Evolutionary conservation across 2,113 vertebrate species (phyloP).

Genomic region (Tretioscincus oriximinensis): DNA sequence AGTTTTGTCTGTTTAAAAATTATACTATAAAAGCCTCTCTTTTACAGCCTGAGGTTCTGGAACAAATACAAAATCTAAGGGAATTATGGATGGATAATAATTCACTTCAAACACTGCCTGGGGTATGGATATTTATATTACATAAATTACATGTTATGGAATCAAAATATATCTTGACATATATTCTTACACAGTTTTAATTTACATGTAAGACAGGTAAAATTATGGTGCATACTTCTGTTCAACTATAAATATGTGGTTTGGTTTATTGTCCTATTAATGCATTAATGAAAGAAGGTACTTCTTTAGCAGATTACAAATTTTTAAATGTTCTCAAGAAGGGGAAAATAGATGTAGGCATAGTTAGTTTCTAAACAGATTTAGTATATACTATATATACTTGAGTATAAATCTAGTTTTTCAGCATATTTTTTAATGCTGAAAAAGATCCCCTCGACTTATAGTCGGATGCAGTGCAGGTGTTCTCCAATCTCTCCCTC

Average conservation of each 20-base stretch:
- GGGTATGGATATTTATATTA: conserved; percentile 82
- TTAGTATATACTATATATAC: no score
- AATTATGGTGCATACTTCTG: not conserved
- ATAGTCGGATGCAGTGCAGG: no score
- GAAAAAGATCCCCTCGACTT: no score
- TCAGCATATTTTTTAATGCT: no score
- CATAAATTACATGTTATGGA: not conserved
- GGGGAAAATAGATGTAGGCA: not conserved
- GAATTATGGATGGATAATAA: conserved; percentile 99
- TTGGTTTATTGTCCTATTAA: not conserved
- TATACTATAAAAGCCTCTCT: conserved; percentile 12
- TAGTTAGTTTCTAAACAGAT: not conserved
- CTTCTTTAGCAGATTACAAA: not conserved
- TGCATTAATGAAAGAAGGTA: not conserved
- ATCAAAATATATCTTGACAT: not conserved
- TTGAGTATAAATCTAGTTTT: no score
- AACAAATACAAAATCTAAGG: conserved; percentile 94
- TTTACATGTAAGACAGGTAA: not conserved
- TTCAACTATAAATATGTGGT: not conserved
- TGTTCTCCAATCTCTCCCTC: no score
- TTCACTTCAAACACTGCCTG: conserved; percentile 91
- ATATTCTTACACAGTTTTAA: not conserved
- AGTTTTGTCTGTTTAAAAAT: not conserved
- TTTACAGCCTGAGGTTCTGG: conserved; percentile 91
- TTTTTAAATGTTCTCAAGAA: conserved; percentile 5